Percentiles rank a stretch among this genome's conserved stretches.
phyloP scores from a whole-genome alignment of 2,113 vertebrate species.

The Nothoprocta perdicaria region DNA sequence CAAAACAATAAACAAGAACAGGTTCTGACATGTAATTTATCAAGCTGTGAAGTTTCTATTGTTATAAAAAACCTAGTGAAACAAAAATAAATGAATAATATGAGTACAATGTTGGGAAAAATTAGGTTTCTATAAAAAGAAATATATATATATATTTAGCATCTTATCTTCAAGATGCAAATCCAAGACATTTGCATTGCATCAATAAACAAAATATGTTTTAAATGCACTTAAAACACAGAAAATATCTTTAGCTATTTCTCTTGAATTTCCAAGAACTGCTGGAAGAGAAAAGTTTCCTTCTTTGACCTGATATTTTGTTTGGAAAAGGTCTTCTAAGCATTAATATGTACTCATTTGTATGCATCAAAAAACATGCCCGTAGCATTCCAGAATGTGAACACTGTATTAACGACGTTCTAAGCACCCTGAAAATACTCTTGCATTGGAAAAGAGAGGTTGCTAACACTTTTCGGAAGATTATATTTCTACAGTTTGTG shows the following conservation, averaged over 20 bases:
- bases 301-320: conserved; percentile 32
- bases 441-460: background rate
- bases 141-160: background rate
- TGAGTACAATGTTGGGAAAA: conserved; percentile 14
- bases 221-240: background rate
- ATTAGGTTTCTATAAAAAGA: background rate
- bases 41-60: conserved; percentile 54
- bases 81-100: conserved; percentile 53
- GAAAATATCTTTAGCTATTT: background rate
- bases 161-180: background rate
- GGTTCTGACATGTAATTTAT: conserved; percentile 62
- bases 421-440: background rate
- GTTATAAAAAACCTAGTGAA: conserved; percentile 53
- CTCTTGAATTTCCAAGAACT: background rate
- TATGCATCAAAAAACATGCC: conserved; percentile 18
- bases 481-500: conserved; percentile 1
- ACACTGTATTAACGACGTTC: background rate
- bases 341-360: conserved; percentile 24
- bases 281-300: background rate
- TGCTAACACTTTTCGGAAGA: background rate
- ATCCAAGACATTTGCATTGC: background rate
- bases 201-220: background rate
- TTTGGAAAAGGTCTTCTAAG: conserved; percentile 39
- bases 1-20: conserved; percentile 61
- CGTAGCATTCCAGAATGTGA: background rate